These are phyloP conservation scores for Wasmannia auropunctata DNA, from an alignment of 1,140 invertebrate genomes.

Conservation along the genomic window DNA sequence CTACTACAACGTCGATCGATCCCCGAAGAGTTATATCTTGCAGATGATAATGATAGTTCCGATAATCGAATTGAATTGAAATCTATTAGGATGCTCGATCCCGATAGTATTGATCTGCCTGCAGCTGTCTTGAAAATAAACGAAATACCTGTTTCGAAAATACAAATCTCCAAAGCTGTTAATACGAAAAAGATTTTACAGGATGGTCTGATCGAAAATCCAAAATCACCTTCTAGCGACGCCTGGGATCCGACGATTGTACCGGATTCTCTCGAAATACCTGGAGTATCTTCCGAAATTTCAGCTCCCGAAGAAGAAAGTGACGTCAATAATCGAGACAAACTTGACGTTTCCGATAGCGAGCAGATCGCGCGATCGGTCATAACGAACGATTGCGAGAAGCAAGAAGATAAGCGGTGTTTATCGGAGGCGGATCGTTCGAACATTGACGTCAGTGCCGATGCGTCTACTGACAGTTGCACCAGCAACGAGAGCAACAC, in stretches of 20 bases:
- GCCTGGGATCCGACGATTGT: constrained; percentile 74
- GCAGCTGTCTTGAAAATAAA: not conserved
- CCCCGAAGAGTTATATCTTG: constrained; percentile 79
- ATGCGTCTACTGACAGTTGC: constrained; percentile 67
- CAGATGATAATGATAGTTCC: constrained; percentile 76
- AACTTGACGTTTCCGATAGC: not conserved
- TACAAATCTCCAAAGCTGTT: not conserved
- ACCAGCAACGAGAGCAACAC: constrained; percentile 78
- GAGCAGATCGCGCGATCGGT: not conserved
- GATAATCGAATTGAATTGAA: constrained; percentile 79
- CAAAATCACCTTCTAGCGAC: not conserved
- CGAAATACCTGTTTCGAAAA: not conserved
- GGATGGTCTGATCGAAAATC: not conserved
- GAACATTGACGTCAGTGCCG: constrained; percentile 17
- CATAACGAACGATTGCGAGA: constrained; percentile 24
- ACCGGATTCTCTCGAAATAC: constrained; percentile 81
- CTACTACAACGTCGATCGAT: constrained; percentile 53
- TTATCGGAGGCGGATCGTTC: constrained; percentile 53
- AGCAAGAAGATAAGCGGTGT: constrained; percentile 33
- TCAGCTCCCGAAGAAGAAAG: not conserved
- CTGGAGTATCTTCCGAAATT: not conserved
- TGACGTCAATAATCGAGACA: not conserved
- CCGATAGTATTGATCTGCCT: constrained; percentile 70
- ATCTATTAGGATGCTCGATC: constrained; percentile 81
- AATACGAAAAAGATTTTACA: not conserved